Evolutionary conservation across 2,888 invertebrate species (phyloP).

Genomic region (Drosophila mayaguana): DNA sequence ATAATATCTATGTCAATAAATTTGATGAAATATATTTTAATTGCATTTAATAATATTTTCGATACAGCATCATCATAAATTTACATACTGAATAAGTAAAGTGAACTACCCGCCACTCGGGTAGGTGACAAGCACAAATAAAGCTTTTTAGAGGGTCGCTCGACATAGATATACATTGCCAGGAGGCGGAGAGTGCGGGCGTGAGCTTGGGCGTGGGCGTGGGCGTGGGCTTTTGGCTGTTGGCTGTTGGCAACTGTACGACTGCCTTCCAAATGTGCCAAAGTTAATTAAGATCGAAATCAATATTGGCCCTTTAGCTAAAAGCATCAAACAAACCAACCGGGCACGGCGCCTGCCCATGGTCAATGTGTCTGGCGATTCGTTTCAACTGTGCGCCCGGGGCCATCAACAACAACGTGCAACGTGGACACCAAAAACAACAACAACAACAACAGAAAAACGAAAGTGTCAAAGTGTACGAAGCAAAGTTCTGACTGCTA

Average conservation of each 20-base stretch:
- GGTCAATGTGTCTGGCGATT: constrained; percentile 59
- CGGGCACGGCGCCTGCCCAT: constrained; percentile 27
- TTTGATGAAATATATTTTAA: too few relatives aligned
- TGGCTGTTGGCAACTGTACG: constrained; percentile 46
- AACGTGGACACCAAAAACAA: constrained; percentile 47
- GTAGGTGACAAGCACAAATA: constrained; percentile 45
- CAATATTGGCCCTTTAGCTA: constrained; percentile 82
- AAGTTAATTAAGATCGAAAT: constrained; percentile 84
- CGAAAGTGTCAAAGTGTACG: constrained; percentile 78
- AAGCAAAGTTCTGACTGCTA: constrained; percentile 69
- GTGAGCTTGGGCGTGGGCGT: neutral
- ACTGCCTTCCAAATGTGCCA: constrained; percentile 82
- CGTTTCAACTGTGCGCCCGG: constrained; percentile 70
- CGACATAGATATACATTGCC: constrained; percentile 24
- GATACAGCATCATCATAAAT: too few relatives aligned
- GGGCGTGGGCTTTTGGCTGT: constrained; percentile 3
- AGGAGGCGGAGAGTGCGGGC: constrained; percentile 18
- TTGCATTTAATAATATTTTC: too few relatives aligned
- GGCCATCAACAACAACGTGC: constrained; percentile 54
- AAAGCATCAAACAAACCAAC: constrained; percentile 77
- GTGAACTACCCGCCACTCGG: constrained; percentile 5
- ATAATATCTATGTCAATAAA: too few relatives aligned
- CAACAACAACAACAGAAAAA: constrained; percentile 47
- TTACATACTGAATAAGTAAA: too few relatives aligned
- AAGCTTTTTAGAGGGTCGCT: constrained; percentile 33